Evolutionary conservation across 37 sponge, comb jelly and placozoan species (phyloP), one percentile per base, ranked within the genome.

Genomic region (Chondrosia reniformis): DNA sequence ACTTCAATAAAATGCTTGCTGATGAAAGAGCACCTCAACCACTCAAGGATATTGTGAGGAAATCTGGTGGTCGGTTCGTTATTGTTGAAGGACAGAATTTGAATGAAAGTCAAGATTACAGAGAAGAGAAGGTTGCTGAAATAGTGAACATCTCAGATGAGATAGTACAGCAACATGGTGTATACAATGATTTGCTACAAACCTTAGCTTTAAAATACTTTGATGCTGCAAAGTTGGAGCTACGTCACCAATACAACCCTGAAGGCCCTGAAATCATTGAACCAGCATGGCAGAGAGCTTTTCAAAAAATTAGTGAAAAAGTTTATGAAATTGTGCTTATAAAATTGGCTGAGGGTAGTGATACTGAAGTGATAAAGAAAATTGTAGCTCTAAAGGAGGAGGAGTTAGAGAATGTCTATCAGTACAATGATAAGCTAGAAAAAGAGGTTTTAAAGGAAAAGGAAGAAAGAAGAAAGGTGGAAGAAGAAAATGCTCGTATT

Each of bases 31-130:
- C 27, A 9, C 63, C 63, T 61, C 25, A 12, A 61, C 8, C 9
- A 22, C 27, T 12, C 27, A 61, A 24, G 17, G 27, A 12, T 22
- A 22, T 24, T 22, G 27, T 61, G 8, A 22, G 36, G 38, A 12
- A 66, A 39, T 5, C 38, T 7, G 30, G 30, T 31, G 17, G 36
- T 66, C 67, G 67, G 22, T 66, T 36, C 17, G 67, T 66, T 21
- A 66, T 66, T 66, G 67, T 66, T 66, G 67, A 66, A 34, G 36
- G 39, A 7, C 32, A 66, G 30, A 39, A 66, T 3, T 66, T 5
- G 67, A 5, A 17, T 8, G 30, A 33, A 37, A 39, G 36, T 36
- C 5, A 22, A 66, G 67, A 12, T 8, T 66, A 66, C 67, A 31
- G 39, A 5, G 4, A 66, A 4, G 17, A 39, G 36, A 28, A 30